Conservation (phyloP, 92 coral and sea anemone genomes). For the Paragorgia papillata region DNA sequence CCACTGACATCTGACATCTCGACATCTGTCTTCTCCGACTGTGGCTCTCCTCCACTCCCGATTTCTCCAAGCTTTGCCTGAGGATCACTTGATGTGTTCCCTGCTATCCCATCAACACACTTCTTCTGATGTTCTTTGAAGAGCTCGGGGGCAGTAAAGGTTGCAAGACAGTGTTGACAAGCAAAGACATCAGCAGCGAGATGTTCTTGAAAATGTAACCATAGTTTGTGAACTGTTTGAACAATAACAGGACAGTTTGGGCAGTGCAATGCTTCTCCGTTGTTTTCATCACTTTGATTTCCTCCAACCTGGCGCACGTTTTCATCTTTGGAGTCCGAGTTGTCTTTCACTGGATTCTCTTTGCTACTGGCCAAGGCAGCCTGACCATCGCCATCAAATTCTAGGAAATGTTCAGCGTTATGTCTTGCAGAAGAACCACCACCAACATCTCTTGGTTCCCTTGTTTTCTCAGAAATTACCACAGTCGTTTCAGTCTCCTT, state of each 20-base stretch:
- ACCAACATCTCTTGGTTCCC: background rate
- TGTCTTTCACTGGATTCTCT: background rate
- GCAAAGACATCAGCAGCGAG: slow-evolving; percentile 17
- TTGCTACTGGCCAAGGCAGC: background rate
- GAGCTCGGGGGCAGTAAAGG: background rate
- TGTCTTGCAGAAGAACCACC: background rate
- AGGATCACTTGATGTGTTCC: background rate
- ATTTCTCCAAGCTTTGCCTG: background rate
- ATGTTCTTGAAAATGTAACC: slow-evolving; percentile 30
- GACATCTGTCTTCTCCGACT: background rate
- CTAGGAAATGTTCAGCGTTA: background rate
- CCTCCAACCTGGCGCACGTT: background rate
- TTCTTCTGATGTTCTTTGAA: slow-evolving; percentile 22
- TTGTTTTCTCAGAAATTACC: background rate
- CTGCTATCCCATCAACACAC: background rate
- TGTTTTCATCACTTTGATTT: background rate
- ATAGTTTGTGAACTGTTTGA: background rate
- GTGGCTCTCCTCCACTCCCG: background rate
- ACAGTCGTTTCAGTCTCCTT: slow-evolving; percentile 28
- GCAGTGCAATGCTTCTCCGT: background rate
- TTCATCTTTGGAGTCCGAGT: background rate
- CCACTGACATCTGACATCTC: no score
- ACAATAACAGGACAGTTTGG: background rate
- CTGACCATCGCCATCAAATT: background rate
- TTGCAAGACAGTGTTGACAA: slow-evolving; percentile 5